Percentiles rank a stretch among this genome's conserved stretches.
Conservation (phyloP, 2,797 vertebrate species). For the Enteromius viviparus region DNA sequence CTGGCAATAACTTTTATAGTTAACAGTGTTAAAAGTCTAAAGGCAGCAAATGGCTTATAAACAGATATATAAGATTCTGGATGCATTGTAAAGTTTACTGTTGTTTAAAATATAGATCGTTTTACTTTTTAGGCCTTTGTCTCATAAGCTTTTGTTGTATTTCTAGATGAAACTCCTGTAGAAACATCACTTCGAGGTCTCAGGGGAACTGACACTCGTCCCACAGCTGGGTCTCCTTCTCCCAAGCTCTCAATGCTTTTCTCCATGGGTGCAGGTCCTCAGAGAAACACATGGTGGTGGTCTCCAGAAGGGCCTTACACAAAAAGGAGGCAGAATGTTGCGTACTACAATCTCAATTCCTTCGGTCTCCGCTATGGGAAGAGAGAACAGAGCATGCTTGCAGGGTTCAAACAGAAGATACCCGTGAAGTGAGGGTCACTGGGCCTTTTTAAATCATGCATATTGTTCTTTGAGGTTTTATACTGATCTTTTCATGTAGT, state of each 20-base stretch:
- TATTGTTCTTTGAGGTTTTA: neutral
- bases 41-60: neutral
- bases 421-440: neutral
- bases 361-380: slow-evolving; percentile 83
- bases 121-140: neutral
- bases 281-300: slow-evolving; percentile 59
- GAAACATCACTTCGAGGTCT: slow-evolving; percentile 56
- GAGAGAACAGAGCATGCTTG: slow-evolving; percentile 45
- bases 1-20: neutral
- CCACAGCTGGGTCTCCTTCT: neutral
- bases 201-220: slow-evolving; percentile 45
- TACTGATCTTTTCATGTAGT: neutral
- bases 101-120: neutral
- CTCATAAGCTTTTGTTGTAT: neutral
- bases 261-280: slow-evolving; percentile 31
- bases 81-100: neutral
- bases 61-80: neutral
- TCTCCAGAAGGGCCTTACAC: slow-evolving; percentile 50
- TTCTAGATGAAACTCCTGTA: slow-evolving; percentile 56
- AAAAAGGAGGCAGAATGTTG: slow-evolving; percentile 70
- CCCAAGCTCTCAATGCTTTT: slow-evolving; percentile 23
- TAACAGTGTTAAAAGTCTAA: neutral
- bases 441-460: neutral
- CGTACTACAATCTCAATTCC: slow-evolving; percentile 81
- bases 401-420: neutral